A percentile compares a stretch with the other conserved stretches of the same genome.
Conservation (phyloP, 2,113 vertebrate genomes). For the Cinclus cinclus region DNA sequence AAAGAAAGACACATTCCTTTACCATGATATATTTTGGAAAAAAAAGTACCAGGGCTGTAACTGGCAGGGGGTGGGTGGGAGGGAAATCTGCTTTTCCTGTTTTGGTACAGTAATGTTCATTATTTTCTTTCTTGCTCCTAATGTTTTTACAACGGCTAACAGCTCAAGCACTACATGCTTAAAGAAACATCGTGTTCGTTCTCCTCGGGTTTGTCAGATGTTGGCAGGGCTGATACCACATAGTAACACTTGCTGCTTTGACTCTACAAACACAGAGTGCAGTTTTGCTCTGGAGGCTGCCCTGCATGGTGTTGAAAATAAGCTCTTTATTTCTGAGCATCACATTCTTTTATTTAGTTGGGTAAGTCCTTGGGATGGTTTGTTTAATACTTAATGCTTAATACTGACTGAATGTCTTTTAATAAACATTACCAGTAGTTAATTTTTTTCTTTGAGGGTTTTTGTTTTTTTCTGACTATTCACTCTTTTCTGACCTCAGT, state of each 20-base stretch:
- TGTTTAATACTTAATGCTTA: no score
- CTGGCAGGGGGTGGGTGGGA: not conserved
- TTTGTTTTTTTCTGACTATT: not conserved
- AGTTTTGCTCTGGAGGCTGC: not conserved
- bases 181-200: not conserved
- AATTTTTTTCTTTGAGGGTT: not conserved
- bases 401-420: not conserved
- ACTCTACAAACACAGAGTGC: not conserved
- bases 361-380: not conserved
- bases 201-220: not conserved
- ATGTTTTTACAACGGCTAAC: conserved; percentile 4
- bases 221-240: not conserved
- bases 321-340: conserved; percentile 22
- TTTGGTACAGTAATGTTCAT: not conserved
- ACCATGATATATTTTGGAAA: not conserved
- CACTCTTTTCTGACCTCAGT: not conserved
- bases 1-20: conserved; percentile 38
- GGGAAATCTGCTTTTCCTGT: conserved; percentile 10
- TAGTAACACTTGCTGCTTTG: not conserved
- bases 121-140: not conserved
- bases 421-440: not conserved
- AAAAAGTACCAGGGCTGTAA: not conserved
- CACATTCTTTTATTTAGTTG: conserved; percentile 3
- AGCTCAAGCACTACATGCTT: not conserved
- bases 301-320: not conserved